phyloP scores from a whole-genome alignment of 2,113 vertebrate species.

The Malurus alboscapulatus region DNA sequence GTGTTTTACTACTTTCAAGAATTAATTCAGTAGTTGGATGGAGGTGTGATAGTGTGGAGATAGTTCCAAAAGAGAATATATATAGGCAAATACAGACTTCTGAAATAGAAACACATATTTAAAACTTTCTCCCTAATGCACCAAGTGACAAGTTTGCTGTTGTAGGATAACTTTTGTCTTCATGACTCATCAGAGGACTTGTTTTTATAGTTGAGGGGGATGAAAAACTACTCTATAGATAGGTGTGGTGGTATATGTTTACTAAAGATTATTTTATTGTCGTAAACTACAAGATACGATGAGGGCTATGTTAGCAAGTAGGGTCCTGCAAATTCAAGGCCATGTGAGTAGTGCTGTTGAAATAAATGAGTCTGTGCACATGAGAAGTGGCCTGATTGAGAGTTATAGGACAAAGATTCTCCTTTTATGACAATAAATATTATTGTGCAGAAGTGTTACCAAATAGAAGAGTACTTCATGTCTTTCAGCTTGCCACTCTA shows the following conservation, averaged over 20 bases:
- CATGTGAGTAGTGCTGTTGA: background rate
- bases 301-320: background rate
- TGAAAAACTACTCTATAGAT: background rate
- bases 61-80: background rate
- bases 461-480: background rate
- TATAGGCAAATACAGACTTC: background rate
- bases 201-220: background rate
- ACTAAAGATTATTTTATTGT: background rate
- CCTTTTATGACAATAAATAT: background rate
- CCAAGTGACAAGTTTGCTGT: background rate
- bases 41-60: background rate
- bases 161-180: background rate
- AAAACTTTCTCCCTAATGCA: background rate
- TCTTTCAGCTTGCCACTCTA: background rate
- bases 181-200: background rate
- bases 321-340: background rate
- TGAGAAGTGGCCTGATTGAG: background rate
- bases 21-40: background rate
- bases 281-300: background rate
- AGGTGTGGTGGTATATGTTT: background rate
- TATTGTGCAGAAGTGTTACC: background rate
- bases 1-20: background rate
- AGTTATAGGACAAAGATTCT: background rate
- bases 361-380: background rate
- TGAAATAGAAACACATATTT: accelerated